Percentiles rank a stretch among this genome's conserved stretches.
phyloP scores from a whole-genome alignment of 1,140 invertebrate genomes.

The Pogonomyrmex barbatus region DNA sequence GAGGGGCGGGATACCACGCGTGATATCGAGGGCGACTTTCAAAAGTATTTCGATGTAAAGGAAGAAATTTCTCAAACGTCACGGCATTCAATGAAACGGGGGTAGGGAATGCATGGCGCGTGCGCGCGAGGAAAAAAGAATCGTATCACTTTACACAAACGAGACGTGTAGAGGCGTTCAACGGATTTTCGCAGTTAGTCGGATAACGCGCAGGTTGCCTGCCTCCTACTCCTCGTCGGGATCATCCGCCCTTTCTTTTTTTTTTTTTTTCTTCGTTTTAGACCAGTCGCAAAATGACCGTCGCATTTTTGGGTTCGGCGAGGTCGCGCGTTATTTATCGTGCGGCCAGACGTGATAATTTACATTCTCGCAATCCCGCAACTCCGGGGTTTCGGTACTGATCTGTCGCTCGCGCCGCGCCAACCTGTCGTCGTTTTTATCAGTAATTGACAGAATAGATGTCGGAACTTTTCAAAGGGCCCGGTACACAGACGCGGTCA shows the following conservation, averaged over 20 bases:
- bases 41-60: conserved; percentile 10
- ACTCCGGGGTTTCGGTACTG: conserved; percentile 45
- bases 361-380: conserved; percentile 64
- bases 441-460: conserved; percentile 79
- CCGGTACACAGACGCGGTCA: conserved; percentile 27
- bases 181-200: conserved; percentile 45
- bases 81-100: conserved; percentile 42
- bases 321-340: conserved; percentile 76
- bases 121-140: conserved; percentile 11
- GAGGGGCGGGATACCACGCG: background rate
- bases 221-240: background rate
- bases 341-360: conserved; percentile 76
- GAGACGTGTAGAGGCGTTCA: background rate
- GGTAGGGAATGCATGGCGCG: background rate
- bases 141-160: conserved; percentile 46
- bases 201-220: conserved; percentile 20
- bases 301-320: conserved; percentile 57
- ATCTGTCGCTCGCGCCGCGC: conserved; percentile 64
- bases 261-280: conserved; percentile 41
- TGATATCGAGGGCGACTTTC: conserved; percentile 28
- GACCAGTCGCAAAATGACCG: conserved; percentile 10
- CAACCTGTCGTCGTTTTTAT: conserved; percentile 75
- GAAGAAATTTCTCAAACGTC: conserved; percentile 52
- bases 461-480: conserved; percentile 67
- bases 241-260: conserved; percentile 40